Base-by-base conservation (phyloP, 1,140 invertebrate species). In the Cherax destructor region DNA sequence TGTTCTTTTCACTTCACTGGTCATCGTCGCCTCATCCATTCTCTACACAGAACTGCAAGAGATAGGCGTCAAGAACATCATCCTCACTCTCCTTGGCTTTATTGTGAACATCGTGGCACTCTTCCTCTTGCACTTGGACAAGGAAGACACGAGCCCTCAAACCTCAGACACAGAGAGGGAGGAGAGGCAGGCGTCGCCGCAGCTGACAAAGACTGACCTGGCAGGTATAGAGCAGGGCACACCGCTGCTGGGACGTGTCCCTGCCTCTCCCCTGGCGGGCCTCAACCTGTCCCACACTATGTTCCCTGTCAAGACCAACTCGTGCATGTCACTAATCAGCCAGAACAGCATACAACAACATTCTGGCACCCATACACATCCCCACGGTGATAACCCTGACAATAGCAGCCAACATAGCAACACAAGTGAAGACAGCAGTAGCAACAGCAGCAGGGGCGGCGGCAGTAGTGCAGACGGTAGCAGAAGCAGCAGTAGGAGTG, bases 51-150 rank as follows among this genome's bases (percentile, higher is more conserved):
- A 91, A 65, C 85, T 90, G 49, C 24, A 72, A 50, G 91, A 90
- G 21, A 89, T 93, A 24, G 92, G 92, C 24, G 77, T 84, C 52
- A 93, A 93, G 77, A 92, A 93, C 59, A 93, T 93, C 13, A 83
- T 93, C 18, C 85, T 93, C 16, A 93, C 92, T 50, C 74, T 93
- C 1, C 90, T 93, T 18, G 92, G 92, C 10, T 93, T 93, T 84
- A 83, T 92, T 41, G 87, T 93, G 16, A 93, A 93, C 77, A 92
- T 93, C 50, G 91, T 89, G 50, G 92, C 92, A 21, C 79, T 93
- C 4, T 93, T 81, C 69, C 81, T 93, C 6, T 72, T 93, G 56
- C 87, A 93, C 49, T 83, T 93, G 72, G 92, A 93, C 77, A 92
- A 90, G 21, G 89, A 92, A 65, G 81, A 84, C 41, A 85, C 52